A percentile compares a stretch with the other conserved stretches of the same genome.
Conservation (phyloP, 2,797 vertebrate species). For the Psittacula derbiana region DNA sequence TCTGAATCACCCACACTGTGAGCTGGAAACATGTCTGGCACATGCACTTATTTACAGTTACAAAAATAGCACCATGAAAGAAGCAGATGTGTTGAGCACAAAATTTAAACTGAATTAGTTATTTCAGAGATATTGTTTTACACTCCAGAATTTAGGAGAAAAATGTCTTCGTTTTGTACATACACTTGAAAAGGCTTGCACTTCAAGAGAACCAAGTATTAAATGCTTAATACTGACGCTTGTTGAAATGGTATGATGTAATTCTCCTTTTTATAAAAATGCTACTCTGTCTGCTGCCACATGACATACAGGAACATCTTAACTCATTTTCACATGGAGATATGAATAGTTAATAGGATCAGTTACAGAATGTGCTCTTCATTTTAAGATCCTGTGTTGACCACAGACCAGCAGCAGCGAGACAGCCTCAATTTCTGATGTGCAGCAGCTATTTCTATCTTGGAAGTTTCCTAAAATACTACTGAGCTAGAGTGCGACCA, state of each 20-base stretch:
- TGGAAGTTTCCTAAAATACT: conserved; percentile 18
- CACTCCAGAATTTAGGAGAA: not conserved
- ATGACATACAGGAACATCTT: not conserved
- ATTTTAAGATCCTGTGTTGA: not conserved
- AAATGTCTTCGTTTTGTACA: not conserved
- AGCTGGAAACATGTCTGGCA: conserved; percentile 54
- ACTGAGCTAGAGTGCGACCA: not conserved
- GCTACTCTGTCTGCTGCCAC: not conserved
- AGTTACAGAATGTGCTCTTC: not conserved
- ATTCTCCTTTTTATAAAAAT: not conserved
- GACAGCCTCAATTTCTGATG: not conserved
- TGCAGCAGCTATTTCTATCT: conserved; percentile 21
- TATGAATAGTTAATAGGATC: not conserved
- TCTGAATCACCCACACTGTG: conserved; percentile 29
- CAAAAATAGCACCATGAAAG: conserved; percentile 59
- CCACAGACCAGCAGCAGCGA: not conserved
- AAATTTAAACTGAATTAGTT: conserved; percentile 3
- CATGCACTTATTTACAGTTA: conserved; percentile 49
- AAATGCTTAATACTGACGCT: not conserved
- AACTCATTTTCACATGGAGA: not conserved
- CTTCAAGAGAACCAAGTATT: not conserved
- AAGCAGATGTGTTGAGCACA: conserved; percentile 40
- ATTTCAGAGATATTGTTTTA: not conserved
- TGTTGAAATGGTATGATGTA: not conserved
- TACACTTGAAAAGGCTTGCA: not conserved